Evolutionary conservation across 2,888 invertebrate genomes (phyloP), one percentile per base, ranked within the genome.

Genomic region (Sicus ferrugineus): DNA sequence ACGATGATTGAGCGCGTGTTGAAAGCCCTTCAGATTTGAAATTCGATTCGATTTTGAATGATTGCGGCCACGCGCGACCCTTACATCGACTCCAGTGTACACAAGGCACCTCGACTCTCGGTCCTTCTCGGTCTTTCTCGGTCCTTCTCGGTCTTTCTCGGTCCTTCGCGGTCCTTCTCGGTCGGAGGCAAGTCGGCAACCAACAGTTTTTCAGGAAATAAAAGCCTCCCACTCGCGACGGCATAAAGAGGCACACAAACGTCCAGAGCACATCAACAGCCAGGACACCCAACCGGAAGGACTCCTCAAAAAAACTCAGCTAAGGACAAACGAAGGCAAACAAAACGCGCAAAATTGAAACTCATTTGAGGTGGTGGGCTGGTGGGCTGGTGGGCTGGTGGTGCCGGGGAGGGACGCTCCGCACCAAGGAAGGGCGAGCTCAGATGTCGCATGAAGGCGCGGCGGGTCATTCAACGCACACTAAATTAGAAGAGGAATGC

Each of bases 11-110:
- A 19, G 30, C 31, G 56, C 30, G 56, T 26, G 56, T 30, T 58
- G 16, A 58, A 31, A 58, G 34, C 56, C n/a, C 30, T 58, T 31
- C n/a, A 26, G 16, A 58, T 58, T 58, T 30, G 30, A 58, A 26
- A 58, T 30, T 3, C 56, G 30, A 16, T 4, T 48, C 48, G 4
- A 48, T 48, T 48, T 14, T n/a, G 56, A 52, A 52, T 26, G 23
- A 52, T 52, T 52, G 52, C 4, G 52, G 14, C 23, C 1, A 52
- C 1, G 7, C 3, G 1, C 1, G 5, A 52, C 14, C 16, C n/a
- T 21, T 23, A 21, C n/a, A 52, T n/a, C n/a, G n/a, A n/a, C n/a
- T n/a, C n/a, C n/a, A n/a, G n/a, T n/a, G n/a, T n/a, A n/a, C n/a
- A n/a, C n/a, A n/a, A n/a, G n/a, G n/a, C n/a, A n/a, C n/a, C n/a